Evolutionary conservation across 2,888 invertebrate species (phyloP), one percentile per base, ranked within the genome.

Genomic region (Drosophila mayaguana): DNA sequence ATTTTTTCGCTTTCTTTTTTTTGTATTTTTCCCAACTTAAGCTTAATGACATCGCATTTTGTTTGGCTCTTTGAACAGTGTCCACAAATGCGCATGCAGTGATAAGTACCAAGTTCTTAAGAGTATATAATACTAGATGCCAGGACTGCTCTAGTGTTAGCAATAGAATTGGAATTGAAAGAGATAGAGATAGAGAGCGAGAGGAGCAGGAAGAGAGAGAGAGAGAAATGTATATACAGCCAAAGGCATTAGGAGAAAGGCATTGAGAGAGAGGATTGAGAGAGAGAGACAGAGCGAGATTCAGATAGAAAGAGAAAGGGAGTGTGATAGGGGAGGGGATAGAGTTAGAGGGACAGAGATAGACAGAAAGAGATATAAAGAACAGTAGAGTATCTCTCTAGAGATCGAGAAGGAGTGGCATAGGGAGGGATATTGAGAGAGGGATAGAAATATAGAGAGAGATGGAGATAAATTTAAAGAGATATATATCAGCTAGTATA

Each of bases 1-100:
- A 45, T 64, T 48, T 64, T 50, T 48, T n/a, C n/a, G n/a, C n/a
- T n/a, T n/a, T n/a, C n/a, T n/a, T 46, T 48, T 57, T 8, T 28
- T 9, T 32, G 7, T 28, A 28, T 32, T 32, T 32, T 50, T 34
- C 66, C 63, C 84, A 81, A 81, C 89, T 84, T 89, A 64, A 87
- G 81, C 81, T 83, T 87, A 78, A 89, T 83, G 78, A 76, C 77
- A 77, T 70, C 70, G 66, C 64, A 70, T 89, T 89, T 75, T 74
- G 71, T 72, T 81, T 74, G 62, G 69, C 73, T 38, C 65, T 59
- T 38, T 34, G 57, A 57, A 84, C 88, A 75, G 83, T 88, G 76
- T 79, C 80, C 69, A 43, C 45, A 60, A 68, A 48, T 45, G 42
- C 22, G 22, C 16, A 38, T 7, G 43, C 50, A 20, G 32, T 50